phyloP scores from a whole-genome alignment of 2,113 vertebrate genomes.

The Onychostoma macrolepis region DNA sequence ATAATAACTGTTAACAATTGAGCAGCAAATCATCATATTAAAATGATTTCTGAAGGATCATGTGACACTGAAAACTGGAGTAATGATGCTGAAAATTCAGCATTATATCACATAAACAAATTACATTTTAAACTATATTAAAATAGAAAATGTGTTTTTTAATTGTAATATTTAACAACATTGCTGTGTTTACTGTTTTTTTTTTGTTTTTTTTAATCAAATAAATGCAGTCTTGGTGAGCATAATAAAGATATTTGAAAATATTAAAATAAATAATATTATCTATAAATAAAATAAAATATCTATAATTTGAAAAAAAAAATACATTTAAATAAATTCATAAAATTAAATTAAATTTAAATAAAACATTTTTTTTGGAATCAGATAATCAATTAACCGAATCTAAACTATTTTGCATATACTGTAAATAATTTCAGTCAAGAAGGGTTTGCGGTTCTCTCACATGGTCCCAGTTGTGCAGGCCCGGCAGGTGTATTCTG shows the following conservation, averaged over 20 bases:
- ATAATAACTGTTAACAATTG: neutral
- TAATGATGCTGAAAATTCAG: neutral
- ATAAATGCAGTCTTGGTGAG: too few species aligned
- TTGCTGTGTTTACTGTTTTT: too few species aligned
- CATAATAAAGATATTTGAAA: too few species aligned
- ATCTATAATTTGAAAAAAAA: too few species aligned
- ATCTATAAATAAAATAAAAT: too few species aligned
- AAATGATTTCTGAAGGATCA: neutral
- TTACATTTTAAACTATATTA: neutral
- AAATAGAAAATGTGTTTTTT: neutral
- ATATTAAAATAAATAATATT: too few species aligned
- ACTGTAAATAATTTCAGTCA: neutral
- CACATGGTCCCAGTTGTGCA: slow-evolving; percentile 95
- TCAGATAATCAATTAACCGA: too few species aligned
- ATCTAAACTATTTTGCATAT: neutral
- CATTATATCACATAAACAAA: neutral
- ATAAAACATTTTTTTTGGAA: too few species aligned
- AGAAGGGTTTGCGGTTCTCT: slow-evolving; percentile 49
- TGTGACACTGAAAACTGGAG: neutral
- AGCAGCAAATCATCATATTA: neutral
- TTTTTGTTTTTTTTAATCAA: too few species aligned
- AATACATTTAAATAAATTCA: too few species aligned
- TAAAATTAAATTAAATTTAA: too few species aligned
- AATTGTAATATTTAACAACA: too few species aligned
- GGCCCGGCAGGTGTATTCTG: slow-evolving; percentile 87